Evolutionary conservation across 1,140 invertebrate genomes (phyloP).

Genomic region (Temnothorax longispinosus): DNA sequence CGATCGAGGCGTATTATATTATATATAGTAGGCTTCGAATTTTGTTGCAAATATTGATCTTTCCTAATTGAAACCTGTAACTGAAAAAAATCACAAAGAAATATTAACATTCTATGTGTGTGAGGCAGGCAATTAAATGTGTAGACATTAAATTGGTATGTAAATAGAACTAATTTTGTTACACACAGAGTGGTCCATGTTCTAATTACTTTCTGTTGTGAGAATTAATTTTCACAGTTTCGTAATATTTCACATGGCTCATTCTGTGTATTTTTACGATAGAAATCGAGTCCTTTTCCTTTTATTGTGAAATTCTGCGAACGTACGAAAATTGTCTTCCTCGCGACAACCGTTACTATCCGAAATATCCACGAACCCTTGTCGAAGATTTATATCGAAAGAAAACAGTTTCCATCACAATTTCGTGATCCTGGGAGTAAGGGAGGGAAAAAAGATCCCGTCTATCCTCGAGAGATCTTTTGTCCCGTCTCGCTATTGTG

Average conservation of each 20-base stretch:
- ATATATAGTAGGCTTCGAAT: conserved; percentile 9
- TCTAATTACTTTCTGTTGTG: not conserved
- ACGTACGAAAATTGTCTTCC: not conserved
- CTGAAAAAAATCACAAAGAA: conserved; percentile 21
- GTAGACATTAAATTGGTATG: not conserved
- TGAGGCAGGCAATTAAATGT: not conserved
- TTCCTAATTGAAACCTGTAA: conserved; percentile 48
- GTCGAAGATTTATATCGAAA: conserved; percentile 60
- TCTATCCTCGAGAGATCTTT: conserved; percentile 46
- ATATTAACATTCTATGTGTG: not conserved
- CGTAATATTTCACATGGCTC: not conserved
- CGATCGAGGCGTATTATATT: not conserved
- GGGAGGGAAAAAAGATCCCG: not conserved
- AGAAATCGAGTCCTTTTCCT: not conserved
- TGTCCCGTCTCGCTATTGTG: conserved; percentile 66
- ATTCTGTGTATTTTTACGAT: not conserved
- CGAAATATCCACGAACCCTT: not conserved
- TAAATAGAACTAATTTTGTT: not conserved
- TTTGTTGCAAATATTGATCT: conserved; percentile 28
- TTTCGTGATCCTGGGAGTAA: conserved; percentile 45
- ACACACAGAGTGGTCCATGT: not conserved
- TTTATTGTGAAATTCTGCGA: not conserved
- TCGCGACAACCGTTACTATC: conserved; percentile 39
- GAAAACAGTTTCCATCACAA: conserved; percentile 59
- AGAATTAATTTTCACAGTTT: not conserved